Evolutionary conservation across 2,113 vertebrate species (phyloP).

Genomic region (Paracanthobrama guichenoti): DNA sequence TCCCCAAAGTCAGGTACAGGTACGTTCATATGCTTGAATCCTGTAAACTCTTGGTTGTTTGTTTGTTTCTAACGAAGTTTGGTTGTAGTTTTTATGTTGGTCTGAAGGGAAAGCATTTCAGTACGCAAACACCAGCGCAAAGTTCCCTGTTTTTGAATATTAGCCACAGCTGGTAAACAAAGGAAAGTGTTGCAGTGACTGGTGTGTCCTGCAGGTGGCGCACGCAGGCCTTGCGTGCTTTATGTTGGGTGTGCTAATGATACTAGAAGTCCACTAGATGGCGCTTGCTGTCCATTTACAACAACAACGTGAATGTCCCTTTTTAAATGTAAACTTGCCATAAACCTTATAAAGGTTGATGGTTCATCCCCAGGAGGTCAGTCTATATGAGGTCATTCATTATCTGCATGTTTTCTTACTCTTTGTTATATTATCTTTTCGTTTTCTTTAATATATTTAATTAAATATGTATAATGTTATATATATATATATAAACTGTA

Average conservation of each 20-base stretch:
- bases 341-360: not conserved
- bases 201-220: constrained; percentile 10
- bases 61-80: not conserved
- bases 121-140: not conserved
- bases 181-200: constrained; percentile 20
- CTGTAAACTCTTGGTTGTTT: not conserved
- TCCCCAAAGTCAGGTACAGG: not conserved
- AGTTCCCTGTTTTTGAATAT: not conserved
- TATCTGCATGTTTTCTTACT: not conserved
- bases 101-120: not conserved
- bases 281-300: not conserved
- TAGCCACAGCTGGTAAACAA: constrained; percentile 21
- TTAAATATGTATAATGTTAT: no score
- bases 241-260: not conserved
- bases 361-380: no score
- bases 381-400: not conserved
- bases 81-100: not conserved
- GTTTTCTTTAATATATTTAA: no score
- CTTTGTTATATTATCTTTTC: no score
- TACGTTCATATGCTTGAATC: not conserved
- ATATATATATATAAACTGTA: not conserved
- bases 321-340: not conserved
- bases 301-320: not conserved
- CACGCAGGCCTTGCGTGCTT: not conserved
- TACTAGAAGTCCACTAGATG: constrained; percentile 44